A percentile compares a stretch with the other conserved stretches of the same genome.
Evolutionary conservation across 2,113 vertebrate species (phyloP).

Genomic region (Noctilio leporinus): DNA sequence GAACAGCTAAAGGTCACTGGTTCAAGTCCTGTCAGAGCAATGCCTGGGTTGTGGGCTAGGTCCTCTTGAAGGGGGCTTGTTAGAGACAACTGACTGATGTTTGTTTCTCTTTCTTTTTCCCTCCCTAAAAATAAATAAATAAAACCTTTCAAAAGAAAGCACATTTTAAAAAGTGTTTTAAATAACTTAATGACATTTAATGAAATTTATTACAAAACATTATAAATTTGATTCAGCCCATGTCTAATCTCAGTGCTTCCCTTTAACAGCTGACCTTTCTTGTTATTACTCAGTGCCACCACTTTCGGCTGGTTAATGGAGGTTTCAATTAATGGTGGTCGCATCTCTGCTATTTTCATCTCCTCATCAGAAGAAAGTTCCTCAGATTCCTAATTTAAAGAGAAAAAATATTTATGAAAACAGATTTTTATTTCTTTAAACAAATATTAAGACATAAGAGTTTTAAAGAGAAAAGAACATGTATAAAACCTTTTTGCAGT

Average conservation of each 20-base stretch:
- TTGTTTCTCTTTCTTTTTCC: too few species aligned
- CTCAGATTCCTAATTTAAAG: slow-evolving; percentile 88
- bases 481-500: neutral
- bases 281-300: slow-evolving; percentile 93
- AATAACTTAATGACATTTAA: slow-evolving; percentile 11
- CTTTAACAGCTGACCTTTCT: slow-evolving; percentile 87
- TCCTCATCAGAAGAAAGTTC: slow-evolving; percentile 96
- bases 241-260: neutral
- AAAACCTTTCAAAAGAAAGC: neutral
- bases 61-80: too few species aligned
- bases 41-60: too few species aligned
- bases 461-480: slow-evolving; percentile 5
- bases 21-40: too few species aligned
- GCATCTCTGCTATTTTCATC: slow-evolving; percentile 98
- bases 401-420: slow-evolving; percentile 43
- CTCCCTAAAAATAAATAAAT: too few species aligned
- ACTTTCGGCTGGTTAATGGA: slow-evolving; percentile 98
- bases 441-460: slow-evolving; percentile 29
- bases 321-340: slow-evolving; percentile 95
- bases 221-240: neutral
- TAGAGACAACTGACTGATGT: too few species aligned
- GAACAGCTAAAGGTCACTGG: too few species aligned
- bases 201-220: slow-evolving; percentile 2
- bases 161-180: slow-evolving; percentile 13
- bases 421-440: slow-evolving; percentile 13